phyloP scores from a whole-genome alignment of 2,113 vertebrate species.

The Empidonax traillii region DNA sequence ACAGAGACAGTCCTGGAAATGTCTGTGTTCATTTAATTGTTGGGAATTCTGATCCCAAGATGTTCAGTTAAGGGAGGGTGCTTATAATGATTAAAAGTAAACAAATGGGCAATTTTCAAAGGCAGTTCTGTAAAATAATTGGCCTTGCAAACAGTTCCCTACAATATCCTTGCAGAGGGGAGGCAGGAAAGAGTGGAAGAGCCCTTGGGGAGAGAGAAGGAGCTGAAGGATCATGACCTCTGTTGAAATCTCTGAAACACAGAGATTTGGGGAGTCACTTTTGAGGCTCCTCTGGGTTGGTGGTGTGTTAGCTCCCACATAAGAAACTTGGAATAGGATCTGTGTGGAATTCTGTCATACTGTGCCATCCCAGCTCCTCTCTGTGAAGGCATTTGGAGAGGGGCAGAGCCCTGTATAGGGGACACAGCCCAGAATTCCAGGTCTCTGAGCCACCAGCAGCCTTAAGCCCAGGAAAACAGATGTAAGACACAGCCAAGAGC shows the following conservation, averaged over 20 bases:
- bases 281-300: not conserved
- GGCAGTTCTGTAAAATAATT: not conserved
- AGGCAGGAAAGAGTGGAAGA: not conserved
- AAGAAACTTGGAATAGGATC: not conserved
- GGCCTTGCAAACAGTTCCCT: not conserved
- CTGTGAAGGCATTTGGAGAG: not conserved
- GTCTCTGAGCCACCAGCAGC: not conserved
- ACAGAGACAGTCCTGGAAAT: not conserved
- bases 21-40: not conserved
- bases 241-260: not conserved
- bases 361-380: not conserved
- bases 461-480: not conserved
- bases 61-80: not conserved
- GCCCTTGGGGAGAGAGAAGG: not conserved
- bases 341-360: rapidly evolving
- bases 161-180: not conserved
- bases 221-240: rapidly evolving
- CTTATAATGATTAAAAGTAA: not conserved
- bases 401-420: not conserved
- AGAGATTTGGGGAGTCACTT: not conserved
- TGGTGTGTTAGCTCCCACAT: not conserved
- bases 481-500: not conserved
- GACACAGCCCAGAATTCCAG: not conserved
- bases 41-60: not conserved
- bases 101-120: not conserved